These are phyloP conservation scores for Hystrix cristata DNA, from an alignment of 2,113 vertebrate genomes.

Conservation along the genomic window DNA sequence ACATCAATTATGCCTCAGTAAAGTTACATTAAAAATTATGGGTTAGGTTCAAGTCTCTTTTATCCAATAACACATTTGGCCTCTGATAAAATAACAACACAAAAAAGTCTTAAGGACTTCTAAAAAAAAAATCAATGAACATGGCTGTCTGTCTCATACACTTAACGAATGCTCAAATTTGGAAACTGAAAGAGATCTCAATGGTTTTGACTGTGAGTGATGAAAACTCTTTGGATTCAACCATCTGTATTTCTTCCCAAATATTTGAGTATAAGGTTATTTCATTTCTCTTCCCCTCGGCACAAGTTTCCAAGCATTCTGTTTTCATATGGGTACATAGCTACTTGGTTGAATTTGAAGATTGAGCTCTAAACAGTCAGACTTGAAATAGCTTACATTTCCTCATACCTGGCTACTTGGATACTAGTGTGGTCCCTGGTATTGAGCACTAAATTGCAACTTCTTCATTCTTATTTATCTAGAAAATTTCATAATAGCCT, in stretches of 20 bases:
- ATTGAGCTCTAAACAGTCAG: not conserved
- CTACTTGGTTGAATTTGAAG: constrained; percentile 49
- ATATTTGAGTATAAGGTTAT: not conserved
- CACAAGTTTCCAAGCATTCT: not conserved
- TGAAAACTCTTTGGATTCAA: not conserved
- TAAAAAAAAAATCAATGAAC: not conserved
- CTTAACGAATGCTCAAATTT: not conserved
- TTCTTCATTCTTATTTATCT: not conserved
- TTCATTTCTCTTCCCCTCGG: not conserved
- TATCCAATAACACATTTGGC: not conserved
- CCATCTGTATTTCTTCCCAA: not conserved
- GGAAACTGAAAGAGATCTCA: not conserved
- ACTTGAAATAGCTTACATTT: not conserved
- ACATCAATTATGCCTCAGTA: not conserved
- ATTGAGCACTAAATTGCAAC: not conserved
- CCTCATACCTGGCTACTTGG: not conserved
- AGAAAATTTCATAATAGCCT: not conserved
- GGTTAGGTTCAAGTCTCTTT: not conserved
- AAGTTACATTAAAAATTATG: not conserved
- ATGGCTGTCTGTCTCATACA: not conserved
- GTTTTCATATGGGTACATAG: not conserved
- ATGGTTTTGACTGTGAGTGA: not conserved
- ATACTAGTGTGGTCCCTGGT: not conserved
- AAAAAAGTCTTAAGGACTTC: not conserved
- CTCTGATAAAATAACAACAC: not conserved